A percentile compares a stretch with the other conserved stretches of the same genome.
Evolutionary conservation across 2,113 vertebrate species (phyloP).

Genomic region (Sprattus sprattus): DNA sequence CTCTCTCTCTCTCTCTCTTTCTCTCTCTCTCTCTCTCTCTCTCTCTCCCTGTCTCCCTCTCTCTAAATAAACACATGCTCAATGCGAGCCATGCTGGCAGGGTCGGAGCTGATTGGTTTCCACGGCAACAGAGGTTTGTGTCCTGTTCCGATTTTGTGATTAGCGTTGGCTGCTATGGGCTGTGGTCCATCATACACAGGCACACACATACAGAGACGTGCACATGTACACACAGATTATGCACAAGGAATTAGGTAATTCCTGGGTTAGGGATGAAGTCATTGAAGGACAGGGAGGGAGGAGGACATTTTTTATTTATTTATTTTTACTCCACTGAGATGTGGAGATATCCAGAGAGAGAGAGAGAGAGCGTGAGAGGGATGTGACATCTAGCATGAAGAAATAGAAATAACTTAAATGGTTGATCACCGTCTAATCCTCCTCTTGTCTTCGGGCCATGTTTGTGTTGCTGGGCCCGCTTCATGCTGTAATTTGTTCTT

Average conservation of each 20-base stretch:
- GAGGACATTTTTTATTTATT: not conserved
- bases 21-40: not conserved
- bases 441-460: slow-evolving; percentile 6
- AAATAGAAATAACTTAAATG: slow-evolving; percentile 10
- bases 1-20: not conserved
- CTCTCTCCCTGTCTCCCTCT: not conserved
- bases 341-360: not conserved
- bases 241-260: not conserved
- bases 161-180: slow-evolving; percentile 10
- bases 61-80: slow-evolving; percentile 5
- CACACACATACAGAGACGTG: not conserved
- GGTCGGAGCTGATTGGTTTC: slow-evolving; percentile 11
- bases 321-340: not conserved
- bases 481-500: not conserved
- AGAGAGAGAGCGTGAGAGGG: not conserved
- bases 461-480: not conserved
- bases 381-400: not conserved
- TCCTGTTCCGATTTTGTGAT: slow-evolving; percentile 4
- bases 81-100: slow-evolving; percentile 2
- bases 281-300: not conserved
- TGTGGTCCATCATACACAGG: not conserved
- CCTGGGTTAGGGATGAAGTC: not conserved
- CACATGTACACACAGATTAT: not conserved
- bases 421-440: not conserved
- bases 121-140: slow-evolving; percentile 15